Percentiles rank a stretch among this genome's conserved stretches.
phyloP scores from a whole-genome alignment of 53 echinoderm and acorn worm species.

The Mesocentrotus franciscanus region DNA sequence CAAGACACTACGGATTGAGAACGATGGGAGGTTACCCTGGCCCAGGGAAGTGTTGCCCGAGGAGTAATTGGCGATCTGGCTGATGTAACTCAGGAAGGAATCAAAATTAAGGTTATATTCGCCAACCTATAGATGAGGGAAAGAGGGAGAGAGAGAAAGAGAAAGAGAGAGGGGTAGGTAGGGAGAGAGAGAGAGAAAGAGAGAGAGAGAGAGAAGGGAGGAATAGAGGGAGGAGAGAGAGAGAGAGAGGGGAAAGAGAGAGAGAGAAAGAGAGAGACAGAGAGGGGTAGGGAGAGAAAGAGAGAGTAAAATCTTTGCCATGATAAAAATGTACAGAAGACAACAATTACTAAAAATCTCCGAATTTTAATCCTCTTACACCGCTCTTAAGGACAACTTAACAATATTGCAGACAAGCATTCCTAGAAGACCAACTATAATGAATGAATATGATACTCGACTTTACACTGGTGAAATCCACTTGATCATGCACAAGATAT shows the following conservation, averaged over 20 bases:
- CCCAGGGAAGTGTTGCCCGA: background rate
- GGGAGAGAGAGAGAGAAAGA: background rate
- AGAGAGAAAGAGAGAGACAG: background rate
- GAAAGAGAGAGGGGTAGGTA: background rate
- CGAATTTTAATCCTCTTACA: no score
- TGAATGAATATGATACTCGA: no score
- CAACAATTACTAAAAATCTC: no score
- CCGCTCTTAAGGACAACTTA: no score
- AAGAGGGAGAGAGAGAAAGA: background rate
- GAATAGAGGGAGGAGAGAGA: background rate
- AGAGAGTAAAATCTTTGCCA: background rate
- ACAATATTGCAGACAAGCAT: no score
- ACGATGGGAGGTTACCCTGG: background rate
- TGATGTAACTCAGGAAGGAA: background rate
- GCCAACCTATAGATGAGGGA: slow-evolving; percentile 18
- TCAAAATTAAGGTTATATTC: slow-evolving; percentile 31
- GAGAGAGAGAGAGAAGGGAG: background rate
- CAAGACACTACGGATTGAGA: slow-evolving; percentile 11
- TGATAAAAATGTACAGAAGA: no score
- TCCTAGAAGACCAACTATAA: no score
- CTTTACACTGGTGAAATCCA: no score
- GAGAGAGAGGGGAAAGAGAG: background rate
- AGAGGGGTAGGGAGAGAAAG: background rate
- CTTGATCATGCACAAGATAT: no score
- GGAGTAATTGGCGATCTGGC: background rate